phyloP scores from a whole-genome alignment of 2,113 vertebrate species.

The Acrocephalus kingi region DNA sequence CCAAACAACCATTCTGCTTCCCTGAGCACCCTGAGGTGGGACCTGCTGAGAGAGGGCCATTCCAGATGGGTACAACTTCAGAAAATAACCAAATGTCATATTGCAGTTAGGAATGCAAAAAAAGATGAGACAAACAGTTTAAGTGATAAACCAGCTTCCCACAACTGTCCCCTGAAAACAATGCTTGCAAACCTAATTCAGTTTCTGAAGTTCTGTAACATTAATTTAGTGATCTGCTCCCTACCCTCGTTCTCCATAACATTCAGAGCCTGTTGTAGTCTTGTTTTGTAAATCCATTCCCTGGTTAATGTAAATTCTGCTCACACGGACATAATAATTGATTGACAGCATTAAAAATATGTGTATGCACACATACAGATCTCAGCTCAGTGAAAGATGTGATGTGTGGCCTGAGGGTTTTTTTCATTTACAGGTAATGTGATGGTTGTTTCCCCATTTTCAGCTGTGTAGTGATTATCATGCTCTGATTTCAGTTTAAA shows the following conservation, averaged over 20 bases:
- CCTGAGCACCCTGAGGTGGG: neutral
- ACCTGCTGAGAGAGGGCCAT: neutral
- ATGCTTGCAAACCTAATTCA: neutral
- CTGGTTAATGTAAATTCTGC: neutral
- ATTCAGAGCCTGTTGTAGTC: neutral
- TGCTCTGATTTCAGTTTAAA: too few species aligned
- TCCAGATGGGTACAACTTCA: neutral
- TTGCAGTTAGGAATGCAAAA: neutral
- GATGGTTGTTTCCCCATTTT: too few species aligned
- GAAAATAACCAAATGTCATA: neutral
- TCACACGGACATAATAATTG: neutral
- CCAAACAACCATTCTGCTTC: neutral
- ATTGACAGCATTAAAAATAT: neutral
- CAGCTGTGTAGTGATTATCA: too few species aligned
- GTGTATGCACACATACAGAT: neutral
- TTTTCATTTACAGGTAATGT: too few species aligned
- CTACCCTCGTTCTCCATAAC: accelerated
- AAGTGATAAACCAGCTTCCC: neutral
- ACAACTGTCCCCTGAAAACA: neutral
- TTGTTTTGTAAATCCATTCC: neutral
- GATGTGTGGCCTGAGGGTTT: too few species aligned
- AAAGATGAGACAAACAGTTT: neutral
- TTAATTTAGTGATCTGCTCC: neutral
- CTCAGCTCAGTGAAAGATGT: too few species aligned
- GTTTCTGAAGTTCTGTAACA: neutral